Conservation (phyloP, 2,888 invertebrate species). For the Leptodirus hochenwartii region DNA sequence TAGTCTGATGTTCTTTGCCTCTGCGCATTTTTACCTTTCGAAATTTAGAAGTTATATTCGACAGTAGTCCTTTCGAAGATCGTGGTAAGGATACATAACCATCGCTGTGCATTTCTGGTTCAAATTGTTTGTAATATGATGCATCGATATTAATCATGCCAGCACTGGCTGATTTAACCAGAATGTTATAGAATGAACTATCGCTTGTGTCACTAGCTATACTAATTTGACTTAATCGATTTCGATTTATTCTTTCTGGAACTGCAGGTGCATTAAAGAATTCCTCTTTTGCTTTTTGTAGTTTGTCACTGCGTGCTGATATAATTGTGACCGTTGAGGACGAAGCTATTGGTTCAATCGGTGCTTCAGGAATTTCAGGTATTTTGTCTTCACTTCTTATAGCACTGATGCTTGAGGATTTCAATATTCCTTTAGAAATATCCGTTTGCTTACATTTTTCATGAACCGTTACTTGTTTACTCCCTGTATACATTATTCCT, state of each 20-base stretch:
- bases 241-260: slow-evolving; percentile 16
- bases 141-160: slow-evolving; percentile 58
- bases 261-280: slow-evolving; percentile 30
- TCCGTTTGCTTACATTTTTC: slow-evolving; percentile 6
- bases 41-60: slow-evolving; percentile 39
- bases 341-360: too few species aligned
- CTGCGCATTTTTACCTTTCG: slow-evolving; percentile 34
- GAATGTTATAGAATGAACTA: slow-evolving; percentile 20
- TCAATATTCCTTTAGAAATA: slow-evolving; percentile 16
- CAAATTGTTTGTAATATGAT: slow-evolving; percentile 38
- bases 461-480: slow-evolving; percentile 23
- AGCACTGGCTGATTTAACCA: slow-evolving; percentile 57
- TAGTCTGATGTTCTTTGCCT: slow-evolving; percentile 18
- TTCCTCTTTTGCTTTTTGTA: slow-evolving; percentile 52
- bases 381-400: slow-evolving; percentile 8
- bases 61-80: slow-evolving; percentile 27
- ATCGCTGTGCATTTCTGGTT: slow-evolving; percentile 24
- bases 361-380: too few species aligned
- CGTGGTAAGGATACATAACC: slow-evolving; percentile 36
- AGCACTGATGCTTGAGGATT: slow-evolving; percentile 24
- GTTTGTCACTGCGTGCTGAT: slow-evolving; percentile 33
- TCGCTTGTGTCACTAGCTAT: slow-evolving; percentile 40
- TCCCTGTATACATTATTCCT: slow-evolving; percentile 17
- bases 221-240: slow-evolving; percentile 39
- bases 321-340: slow-evolving; percentile 1